Percentiles rank a stretch among this genome's conserved stretches.
Conservation (phyloP, 2,113 vertebrate genomes). For the Bothrops jararaca region DNA sequence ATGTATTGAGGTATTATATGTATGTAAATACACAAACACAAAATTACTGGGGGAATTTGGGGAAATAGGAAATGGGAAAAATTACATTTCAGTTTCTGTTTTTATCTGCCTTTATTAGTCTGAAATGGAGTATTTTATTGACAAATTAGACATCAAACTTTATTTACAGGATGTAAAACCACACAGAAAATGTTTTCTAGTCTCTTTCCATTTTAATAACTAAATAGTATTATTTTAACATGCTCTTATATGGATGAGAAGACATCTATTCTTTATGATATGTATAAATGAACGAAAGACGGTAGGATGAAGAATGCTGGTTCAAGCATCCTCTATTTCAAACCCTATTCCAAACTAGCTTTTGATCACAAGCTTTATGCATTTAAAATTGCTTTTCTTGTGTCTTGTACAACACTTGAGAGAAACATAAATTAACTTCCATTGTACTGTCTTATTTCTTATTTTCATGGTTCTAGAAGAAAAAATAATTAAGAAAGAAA, state of each 20-base stretch:
- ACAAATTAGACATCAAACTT: not conserved
- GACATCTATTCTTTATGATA: not conserved
- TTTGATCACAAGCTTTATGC: not conserved
- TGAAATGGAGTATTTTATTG: not conserved
- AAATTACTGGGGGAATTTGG: not conserved
- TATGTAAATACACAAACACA: not conserved
- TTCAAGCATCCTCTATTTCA: not conserved
- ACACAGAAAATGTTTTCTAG: not conserved
- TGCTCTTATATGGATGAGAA: not conserved
- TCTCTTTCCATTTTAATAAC: not conserved
- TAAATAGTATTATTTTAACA: not conserved
- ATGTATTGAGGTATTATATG: not conserved
- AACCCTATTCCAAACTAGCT: not conserved
- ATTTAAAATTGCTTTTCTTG: not conserved
- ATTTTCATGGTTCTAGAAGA: not conserved
- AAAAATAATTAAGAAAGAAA: slow-evolving; percentile 5
- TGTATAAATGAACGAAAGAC: not conserved
- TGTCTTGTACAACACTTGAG: not conserved
- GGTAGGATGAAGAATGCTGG: not conserved
- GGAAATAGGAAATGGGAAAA: not conserved
- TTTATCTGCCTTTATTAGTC: not conserved
- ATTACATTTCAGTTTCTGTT: not conserved
- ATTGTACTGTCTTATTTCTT: not conserved
- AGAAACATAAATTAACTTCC: not conserved
- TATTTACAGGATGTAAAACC: not conserved